Conservation (phyloP, 2,113 vertebrate species). For the Cyanistes caeruleus region DNA sequence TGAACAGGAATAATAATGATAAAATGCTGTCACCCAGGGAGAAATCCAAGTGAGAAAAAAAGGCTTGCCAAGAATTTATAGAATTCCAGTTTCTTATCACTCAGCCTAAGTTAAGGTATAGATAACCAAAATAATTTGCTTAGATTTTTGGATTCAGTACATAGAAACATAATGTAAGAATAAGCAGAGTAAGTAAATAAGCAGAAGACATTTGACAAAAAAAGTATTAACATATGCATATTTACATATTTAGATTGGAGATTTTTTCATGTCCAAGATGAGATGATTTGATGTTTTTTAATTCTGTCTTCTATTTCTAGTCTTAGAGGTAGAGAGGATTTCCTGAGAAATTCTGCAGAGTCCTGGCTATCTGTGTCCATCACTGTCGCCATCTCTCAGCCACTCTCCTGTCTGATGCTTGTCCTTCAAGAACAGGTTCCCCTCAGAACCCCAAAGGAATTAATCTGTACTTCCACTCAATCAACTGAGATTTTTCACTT, state of each 20-base stretch:
- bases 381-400: not conserved
- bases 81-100: not conserved
- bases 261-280: not conserved
- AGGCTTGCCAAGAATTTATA: not conserved
- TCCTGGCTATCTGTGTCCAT: fast-evolving
- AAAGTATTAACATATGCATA: not conserved
- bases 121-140: not conserved
- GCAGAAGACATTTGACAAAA: not conserved
- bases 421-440: not conserved
- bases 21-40: not conserved
- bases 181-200: not conserved
- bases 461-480: not conserved
- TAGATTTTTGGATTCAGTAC: not conserved
- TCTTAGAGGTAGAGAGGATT: not conserved
- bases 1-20: not conserved
- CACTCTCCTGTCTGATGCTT: not conserved
- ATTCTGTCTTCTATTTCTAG: not conserved
- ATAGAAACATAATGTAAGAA: not conserved
- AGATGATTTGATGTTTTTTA: not conserved
- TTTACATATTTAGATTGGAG: not conserved
- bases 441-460: not conserved
- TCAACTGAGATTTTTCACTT: not conserved
- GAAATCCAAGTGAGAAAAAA: not conserved
- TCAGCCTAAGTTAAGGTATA: not conserved
- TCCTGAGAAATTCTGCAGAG: not conserved